A percentile compares a stretch with the other conserved stretches of the same genome.
phyloP scores from a whole-genome alignment of 2,888 invertebrate species.

The Hirtodrosophila trivittata region DNA sequence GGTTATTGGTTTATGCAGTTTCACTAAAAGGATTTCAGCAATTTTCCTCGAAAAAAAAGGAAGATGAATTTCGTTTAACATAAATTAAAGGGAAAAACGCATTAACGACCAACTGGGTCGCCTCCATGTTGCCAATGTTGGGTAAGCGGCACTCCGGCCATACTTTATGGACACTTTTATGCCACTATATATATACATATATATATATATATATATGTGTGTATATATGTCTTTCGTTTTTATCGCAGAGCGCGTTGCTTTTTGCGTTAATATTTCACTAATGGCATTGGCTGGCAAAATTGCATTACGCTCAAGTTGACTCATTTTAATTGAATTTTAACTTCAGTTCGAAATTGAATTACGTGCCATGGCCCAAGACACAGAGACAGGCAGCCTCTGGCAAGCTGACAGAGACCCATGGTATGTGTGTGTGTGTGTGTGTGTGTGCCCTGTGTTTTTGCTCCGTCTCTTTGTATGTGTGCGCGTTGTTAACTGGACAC shows the following conservation, averaged over 20 bases:
- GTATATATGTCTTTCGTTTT: slow-evolving; percentile 6
- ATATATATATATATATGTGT: no score
- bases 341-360: slow-evolving; percentile 81
- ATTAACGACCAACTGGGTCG: slow-evolving; percentile 33
- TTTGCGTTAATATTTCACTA: slow-evolving; percentile 80
- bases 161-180: slow-evolving; percentile 33
- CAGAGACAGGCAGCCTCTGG: slow-evolving; percentile 11
- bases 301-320: slow-evolving; percentile 81
- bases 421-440: slow-evolving; percentile 8
- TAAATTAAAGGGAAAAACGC: slow-evolving; percentile 40
- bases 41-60: no score
- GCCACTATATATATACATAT: neutral
- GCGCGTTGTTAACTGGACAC: slow-evolving; percentile 37
- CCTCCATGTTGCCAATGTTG: slow-evolving; percentile 7
- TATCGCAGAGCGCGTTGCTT: slow-evolving; percentile 27
- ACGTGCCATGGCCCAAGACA: slow-evolving; percentile 68
- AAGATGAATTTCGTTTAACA: slow-evolving; percentile 11
- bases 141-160: slow-evolving; percentile 10
- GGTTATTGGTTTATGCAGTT: no score
- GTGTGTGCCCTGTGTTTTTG: slow-evolving; percentile 17
- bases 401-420: neutral
- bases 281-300: slow-evolving; percentile 78
- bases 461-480: no score
- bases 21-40: no score
- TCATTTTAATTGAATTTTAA: slow-evolving; percentile 80